Base-by-base conservation (phyloP, 2,797 vertebrate genomes). In the Poeciliopsis gracilis region DNA sequence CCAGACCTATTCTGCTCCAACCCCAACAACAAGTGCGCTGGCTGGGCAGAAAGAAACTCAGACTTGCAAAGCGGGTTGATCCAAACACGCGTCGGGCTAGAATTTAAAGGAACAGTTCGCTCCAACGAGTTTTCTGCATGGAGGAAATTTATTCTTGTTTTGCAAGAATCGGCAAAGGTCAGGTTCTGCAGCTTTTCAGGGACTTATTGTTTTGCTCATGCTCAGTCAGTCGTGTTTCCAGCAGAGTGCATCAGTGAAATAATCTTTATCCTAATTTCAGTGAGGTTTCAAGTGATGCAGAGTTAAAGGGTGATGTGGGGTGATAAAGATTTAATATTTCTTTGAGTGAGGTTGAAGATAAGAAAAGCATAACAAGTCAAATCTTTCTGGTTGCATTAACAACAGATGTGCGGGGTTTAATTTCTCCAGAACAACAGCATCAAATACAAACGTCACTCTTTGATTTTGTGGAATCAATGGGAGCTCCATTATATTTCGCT, bases 361-460 rank as follows among this genome's bases (percentile, higher is more conserved):
- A 82, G 72, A 85, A 43, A 33, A 81, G 76, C 28, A 33, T 72
- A 90, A 91, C 92, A 94, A 84, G 75, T 82, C 49, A 41, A 25
- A 43, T 86, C 92, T 92, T 93, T 93, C 91, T 93, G 84, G 77
- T 38, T 43, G 25, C 77, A 75, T 79, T 36, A 71, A n/a, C 53
- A 46, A 85, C 91, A 90, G 83, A 76, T 78, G 69, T 77, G 77
- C 43, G 75, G 91, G 25, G 25, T 78, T 73, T 89, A 88, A 86
- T 88, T 91, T 90, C 91, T 90, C 86, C 84, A 33, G 30, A 63
- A 20, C 9, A 36, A 18, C 47, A 84, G 59, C 78, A 70, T 78
- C 82, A 61, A 79, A 81, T 69, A 23, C 33, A 41, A 67, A 41
- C 11, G 36, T 25, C 59, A 49, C 9, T 74, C 47, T 78, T 67